Evolutionary conservation across 2,113 vertebrate species (phyloP), one percentile per base, ranked within the genome.

Genomic region (Halichoeres trimaculatus): DNA sequence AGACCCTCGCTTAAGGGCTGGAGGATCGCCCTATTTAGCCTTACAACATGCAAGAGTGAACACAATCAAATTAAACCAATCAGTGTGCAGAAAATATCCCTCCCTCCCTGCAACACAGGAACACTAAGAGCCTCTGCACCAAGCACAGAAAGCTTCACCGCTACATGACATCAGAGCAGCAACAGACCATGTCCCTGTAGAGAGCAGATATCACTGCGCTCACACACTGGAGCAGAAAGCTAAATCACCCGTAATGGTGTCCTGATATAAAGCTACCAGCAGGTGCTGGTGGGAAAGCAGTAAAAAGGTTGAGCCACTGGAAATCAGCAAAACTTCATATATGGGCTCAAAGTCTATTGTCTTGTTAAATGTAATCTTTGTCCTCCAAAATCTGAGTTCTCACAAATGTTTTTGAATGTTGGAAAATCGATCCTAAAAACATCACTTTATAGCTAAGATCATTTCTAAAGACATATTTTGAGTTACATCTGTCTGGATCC

Each of bases 61-160:
- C 85, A 74, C 79, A 83, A 84, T 82, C 67, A 81, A 89, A 90
- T 88, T 72, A 83, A 74, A 83, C 60, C 74, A 78, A 87, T 87
- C 54, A 67, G 71, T 41, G 68, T 51, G 60, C 67, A 72, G 58
- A 68, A 81, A 47, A 56, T n/a, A 66, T 9, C 59, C 23, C 70
- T 81, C 45, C 50, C 66, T 57, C 38, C 61, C 55, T 62, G 63
- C 61, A 75, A 59, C 0, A 69, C 4, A 79, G 68, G 70, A 74
- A 78, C 26, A 59, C 65, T 81, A 88, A 90, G 78, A 76, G 56
- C 40, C 22, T 43, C 34, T 58, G 56, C 84, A 53, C 26, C 45
- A 40, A 53, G 82, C 53, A 57, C 45, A 40, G 65, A 30, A 68
- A 65, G 76, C 74, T 36, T 23, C 66, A 76, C 63, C 8, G 41